These are phyloP conservation scores for Balearica regulorum DNA, from an alignment of 2,797 vertebrate species.

Conservation along the genomic window DNA sequence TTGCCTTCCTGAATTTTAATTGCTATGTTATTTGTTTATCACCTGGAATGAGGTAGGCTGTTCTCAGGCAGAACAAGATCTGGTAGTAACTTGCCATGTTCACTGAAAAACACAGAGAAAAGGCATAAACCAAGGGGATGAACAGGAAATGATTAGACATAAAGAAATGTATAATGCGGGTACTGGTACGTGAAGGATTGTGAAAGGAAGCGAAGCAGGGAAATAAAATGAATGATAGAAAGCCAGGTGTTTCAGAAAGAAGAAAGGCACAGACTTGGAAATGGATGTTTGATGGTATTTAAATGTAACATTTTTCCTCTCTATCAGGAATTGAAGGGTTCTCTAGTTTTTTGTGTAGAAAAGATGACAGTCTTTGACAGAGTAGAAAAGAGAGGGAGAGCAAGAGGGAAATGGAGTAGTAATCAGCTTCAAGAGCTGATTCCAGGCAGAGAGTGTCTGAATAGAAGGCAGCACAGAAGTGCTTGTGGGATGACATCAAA, in stretches of 20 bases:
- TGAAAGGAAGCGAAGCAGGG: background rate
- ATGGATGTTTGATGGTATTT: background rate
- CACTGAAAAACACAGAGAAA: background rate
- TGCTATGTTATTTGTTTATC: background rate
- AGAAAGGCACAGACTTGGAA: background rate
- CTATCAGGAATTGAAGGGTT: background rate
- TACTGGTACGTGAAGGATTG: background rate
- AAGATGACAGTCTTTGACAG: background rate
- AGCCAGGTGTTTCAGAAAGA: background rate
- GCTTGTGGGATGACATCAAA: background rate
- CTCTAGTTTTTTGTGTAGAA: background rate
- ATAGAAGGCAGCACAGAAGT: background rate
- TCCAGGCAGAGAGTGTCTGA: background rate
- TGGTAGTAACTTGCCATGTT: background rate
- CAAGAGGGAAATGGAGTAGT: background rate
- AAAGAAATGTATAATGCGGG: background rate
- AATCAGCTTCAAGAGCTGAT: background rate
- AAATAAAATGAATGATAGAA: background rate
- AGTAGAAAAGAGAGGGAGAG: background rate
- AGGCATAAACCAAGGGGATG: background rate
- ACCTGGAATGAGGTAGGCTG: background rate
- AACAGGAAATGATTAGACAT: background rate
- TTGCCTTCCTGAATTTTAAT: conserved; percentile 13
- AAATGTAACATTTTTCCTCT: background rate
- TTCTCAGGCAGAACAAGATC: background rate